Conservation (phyloP, 1,140 invertebrate genomes). For the Micrasema minimum region DNA sequence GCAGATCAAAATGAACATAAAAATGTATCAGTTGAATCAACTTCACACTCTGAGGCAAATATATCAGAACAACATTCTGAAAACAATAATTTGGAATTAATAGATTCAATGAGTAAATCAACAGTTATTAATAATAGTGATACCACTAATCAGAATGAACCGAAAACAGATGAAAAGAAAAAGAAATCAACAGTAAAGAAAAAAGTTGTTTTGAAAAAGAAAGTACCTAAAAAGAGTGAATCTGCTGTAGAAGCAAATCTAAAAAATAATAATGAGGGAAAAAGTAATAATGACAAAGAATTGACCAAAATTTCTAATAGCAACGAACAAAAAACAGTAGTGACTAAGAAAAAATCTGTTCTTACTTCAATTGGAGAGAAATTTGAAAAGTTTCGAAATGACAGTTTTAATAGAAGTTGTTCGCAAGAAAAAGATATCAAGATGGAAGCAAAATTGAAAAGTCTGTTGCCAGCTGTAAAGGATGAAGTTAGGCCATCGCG, state of each 20-base stretch:
- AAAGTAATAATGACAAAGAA: slow-evolving; percentile 14
- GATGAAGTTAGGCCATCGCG: slow-evolving; percentile 54
- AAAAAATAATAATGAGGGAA: slow-evolving; percentile 3
- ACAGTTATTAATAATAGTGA: too few relatives aligned
- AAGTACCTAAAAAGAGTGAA: slow-evolving; percentile 55
- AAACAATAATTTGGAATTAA: slow-evolving; percentile 48
- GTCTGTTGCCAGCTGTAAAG: slow-evolving; percentile 56
- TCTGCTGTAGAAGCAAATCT: neutral
- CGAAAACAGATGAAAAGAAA: slow-evolving; percentile 58
- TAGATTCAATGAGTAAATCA: too few relatives aligned
- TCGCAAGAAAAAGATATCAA: slow-evolving; percentile 61
- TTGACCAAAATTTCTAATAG: slow-evolving; percentile 55
- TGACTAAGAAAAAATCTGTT: slow-evolving; percentile 68
- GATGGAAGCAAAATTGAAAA: slow-evolving; percentile 46
- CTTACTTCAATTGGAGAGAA: slow-evolving; percentile 74
- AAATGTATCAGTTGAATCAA: too few relatives aligned
- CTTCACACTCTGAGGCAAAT: neutral
- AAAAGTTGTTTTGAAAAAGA: slow-evolving; percentile 61
- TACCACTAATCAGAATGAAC: slow-evolving; percentile 28
- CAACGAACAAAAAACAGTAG: slow-evolving; percentile 61
- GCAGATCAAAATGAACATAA: too few relatives aligned
- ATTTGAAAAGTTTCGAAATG: slow-evolving; percentile 70
- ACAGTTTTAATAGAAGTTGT: slow-evolving; percentile 61
- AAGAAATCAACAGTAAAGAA: slow-evolving; percentile 62
- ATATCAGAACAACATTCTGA: slow-evolving; percentile 13